Evolutionary conservation across 2,888 invertebrate genomes (phyloP), one percentile per base, ranked within the genome.

Genomic region (Rapana venosa): DNA sequence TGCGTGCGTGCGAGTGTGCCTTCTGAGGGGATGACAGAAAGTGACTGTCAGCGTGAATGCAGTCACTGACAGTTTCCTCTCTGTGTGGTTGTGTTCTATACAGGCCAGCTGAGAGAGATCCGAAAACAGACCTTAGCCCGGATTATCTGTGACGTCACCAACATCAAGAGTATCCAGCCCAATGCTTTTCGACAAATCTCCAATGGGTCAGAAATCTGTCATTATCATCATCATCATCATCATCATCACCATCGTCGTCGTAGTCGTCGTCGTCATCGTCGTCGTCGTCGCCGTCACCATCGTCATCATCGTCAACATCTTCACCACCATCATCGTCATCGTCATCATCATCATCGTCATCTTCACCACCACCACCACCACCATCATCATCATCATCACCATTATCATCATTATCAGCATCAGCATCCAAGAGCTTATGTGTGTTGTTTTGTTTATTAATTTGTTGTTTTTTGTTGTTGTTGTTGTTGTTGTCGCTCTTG

Each of bases 131-230:
- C 79, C 66, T 58, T 92, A 81, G 84, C 91, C 0, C 87, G 89
- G 26, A 87, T 92, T 17, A 35, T 92, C 20, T 92, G 92, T 90
- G 91, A 92, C 87, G 91, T 90, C 87, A 88, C 92, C 20, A 81
- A 87, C 47, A 79, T 90, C 20, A 32, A 77, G 5, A 11, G 79
- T 5, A 92, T 92, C 77, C 91, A 90, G 79, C 66, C 66, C 26
- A 88, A 91, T 47, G 90, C 90, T 20, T 92, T 91, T 87, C 32
- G 81, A 30, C 86, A 89, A 35, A 61, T 88, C 0, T 90, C 88
- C 26, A 17, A 58, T 20, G 84, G 88, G 91, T 92, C 66, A 90
- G 90, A 88, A 26, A 26, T 61, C 30, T 47, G 36, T 83, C 47
- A 47, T 8, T 35, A 15, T 35, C 83, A 15, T 4, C 83, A 36